These are phyloP conservation scores for Gnatocerus cornutus DNA, from an alignment of 2,888 invertebrate species.

Conservation along the genomic window DNA sequence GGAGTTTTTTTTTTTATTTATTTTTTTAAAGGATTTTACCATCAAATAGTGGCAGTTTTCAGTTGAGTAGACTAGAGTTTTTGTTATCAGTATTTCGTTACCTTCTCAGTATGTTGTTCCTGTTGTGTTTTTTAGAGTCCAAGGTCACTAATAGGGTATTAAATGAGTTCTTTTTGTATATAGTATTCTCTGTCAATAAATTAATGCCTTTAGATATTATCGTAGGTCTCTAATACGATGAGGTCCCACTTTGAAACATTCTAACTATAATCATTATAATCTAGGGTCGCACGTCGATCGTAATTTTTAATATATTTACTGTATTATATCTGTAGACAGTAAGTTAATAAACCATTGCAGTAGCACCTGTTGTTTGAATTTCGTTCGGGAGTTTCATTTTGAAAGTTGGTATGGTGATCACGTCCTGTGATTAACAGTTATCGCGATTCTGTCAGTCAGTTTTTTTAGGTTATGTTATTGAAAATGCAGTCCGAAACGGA, in stretches of 20 bases:
- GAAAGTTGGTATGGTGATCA: constrained; percentile 1
- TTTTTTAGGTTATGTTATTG: background rate
- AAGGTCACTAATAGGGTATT: constrained; percentile 33
- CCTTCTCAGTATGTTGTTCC: constrained; percentile 33
- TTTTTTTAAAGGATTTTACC: constrained; percentile 8
- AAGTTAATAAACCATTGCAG: constrained; percentile 7
- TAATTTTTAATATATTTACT: constrained; percentile 40
- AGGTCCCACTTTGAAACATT: constrained; percentile 20
- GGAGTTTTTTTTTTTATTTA: constrained; percentile 24
- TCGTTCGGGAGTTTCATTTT: background rate
- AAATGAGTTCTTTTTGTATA: constrained; percentile 25
- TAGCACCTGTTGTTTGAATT: background rate
- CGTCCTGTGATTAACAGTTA: background rate
- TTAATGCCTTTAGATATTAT: constrained; percentile 44
- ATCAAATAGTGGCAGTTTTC: constrained; percentile 1
- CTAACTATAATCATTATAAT: constrained; percentile 22
- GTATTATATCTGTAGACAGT: constrained; percentile 38
- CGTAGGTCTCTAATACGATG: constrained; percentile 24
- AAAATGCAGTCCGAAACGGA: constrained; percentile 57
- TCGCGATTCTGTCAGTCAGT: too few species aligned
- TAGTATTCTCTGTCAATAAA: constrained; percentile 42
- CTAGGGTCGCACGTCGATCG: constrained; percentile 7
- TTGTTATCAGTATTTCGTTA: constrained; percentile 33
- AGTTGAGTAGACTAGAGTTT: constrained; percentile 24
- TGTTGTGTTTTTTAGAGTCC: constrained; percentile 3